Evolutionary conservation across 1,140 invertebrate species (phyloP), one percentile per base, ranked within the genome.

Genomic region (Trichonephila clavata): DNA sequence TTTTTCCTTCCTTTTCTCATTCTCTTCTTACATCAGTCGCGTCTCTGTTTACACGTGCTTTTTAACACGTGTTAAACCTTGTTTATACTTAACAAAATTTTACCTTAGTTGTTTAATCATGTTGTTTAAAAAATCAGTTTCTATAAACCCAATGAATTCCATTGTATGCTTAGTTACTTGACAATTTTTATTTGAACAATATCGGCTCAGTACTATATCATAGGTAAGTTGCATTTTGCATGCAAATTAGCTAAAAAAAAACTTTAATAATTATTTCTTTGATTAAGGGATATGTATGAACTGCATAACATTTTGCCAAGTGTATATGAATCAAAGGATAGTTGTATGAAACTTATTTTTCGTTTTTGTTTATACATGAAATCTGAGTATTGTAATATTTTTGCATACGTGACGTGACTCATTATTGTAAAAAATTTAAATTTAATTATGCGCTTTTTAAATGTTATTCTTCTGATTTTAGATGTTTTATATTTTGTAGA

Each of bases 11-110:
- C 32, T 65, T 87, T 63, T 5, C 63, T 16, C 32, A 21, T 39
- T 65, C 27, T 21, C 32, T 39, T 63, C 32, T 43, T 63, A 43
- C 50, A 87, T 57, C 83, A 59, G 50, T n/a, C 83, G 83, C 83
- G n/a, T 84, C 83, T 84, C 61, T 87, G 86, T 39, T 61, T 87
- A 57, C 86, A 87, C 86, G 86, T 87, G 86, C 61, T 63, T 63
- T 39, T 39, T 32, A 57, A 39, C 86, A 87, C 61, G 61, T 87
- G 86, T 63, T 32, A 87, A 86, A 87, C 59, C 10, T 39, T 87
- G 61, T 87, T 87, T 87, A 87, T 63, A 39, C 18, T 27, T 87
- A 32, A 27, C 14, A 39, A 87, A 27, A 14, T 32, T 87, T 87
- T 87, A 43, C 60, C 14, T 8, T 18, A 77, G 32, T 32, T 77